A percentile compares a stretch with the other conserved stretches of the same genome.
These are phyloP conservation scores for Cheiracanthium punctorium DNA, from an alignment of 2,888 invertebrate genomes.

Conservation along the genomic window DNA sequence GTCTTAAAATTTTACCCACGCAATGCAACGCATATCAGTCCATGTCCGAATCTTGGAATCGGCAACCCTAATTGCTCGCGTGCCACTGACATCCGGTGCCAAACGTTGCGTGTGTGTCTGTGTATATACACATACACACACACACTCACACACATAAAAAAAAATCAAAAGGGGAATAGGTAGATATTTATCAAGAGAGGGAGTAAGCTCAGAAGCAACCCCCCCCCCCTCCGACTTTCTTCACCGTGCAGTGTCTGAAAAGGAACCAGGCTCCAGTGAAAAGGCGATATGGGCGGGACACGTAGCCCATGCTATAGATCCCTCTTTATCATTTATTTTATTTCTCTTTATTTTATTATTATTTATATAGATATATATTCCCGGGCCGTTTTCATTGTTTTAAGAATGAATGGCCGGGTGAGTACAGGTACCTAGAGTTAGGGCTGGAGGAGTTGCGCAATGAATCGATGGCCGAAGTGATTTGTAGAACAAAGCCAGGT, in stretches of 20 bases:
- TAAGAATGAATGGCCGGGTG: too few species aligned
- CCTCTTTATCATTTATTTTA: not conserved
- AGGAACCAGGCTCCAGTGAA: conserved; percentile 65
- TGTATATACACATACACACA: too few species aligned
- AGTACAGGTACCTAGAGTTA: too few species aligned
- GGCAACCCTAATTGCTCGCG: conserved; percentile 67
- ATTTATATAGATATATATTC: too few species aligned
- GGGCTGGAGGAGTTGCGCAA: too few species aligned
- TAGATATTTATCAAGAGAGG: not conserved
- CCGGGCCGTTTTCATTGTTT: conserved; percentile 1
- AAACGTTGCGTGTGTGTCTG: conserved; percentile 44
- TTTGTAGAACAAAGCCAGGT: too few species aligned
- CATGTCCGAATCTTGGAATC: conserved; percentile 36
- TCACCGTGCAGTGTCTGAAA: conserved; percentile 41
- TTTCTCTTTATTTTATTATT: too few species aligned
- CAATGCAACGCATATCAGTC: too few species aligned
- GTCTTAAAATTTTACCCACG: too few species aligned
- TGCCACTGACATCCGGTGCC: conserved; percentile 61
- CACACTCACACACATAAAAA: not conserved
- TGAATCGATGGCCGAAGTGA: too few species aligned
- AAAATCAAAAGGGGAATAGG: not conserved
- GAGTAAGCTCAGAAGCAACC: conserved; percentile 38
- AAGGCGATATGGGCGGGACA: conserved; percentile 51
- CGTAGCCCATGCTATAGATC: not conserved
- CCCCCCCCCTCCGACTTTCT: conserved; percentile 19